Percentiles rank a stretch among this genome's conserved stretches.
Conservation (phyloP, 2,888 invertebrate genomes). For the Drymonia ruficornis region DNA sequence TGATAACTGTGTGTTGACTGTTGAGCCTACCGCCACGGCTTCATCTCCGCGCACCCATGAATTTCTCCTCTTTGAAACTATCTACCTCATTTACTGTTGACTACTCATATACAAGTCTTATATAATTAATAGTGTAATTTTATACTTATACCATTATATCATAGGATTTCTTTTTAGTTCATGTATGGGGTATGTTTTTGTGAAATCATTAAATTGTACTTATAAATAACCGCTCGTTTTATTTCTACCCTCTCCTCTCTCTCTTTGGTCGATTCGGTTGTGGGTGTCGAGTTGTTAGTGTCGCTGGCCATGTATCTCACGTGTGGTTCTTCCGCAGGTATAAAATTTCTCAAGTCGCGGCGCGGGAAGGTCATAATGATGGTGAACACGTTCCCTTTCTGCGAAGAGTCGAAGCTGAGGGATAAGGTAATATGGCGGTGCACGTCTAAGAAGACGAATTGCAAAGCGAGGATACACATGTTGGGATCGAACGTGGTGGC, state of each 20-base stretch:
- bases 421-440: constrained; percentile 83
- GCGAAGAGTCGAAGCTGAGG: constrained; percentile 80
- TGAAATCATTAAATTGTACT: constrained; percentile 83
- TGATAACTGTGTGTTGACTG: constrained; percentile 43
- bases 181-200: constrained; percentile 81
- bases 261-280: constrained; percentile 8
- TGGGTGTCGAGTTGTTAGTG: constrained; percentile 7
- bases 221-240: constrained; percentile 79
- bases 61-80: constrained; percentile 51
- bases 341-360: constrained; percentile 79
- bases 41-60: constrained; percentile 45
- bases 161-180: constrained; percentile 75
- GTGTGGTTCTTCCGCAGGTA: constrained; percentile 69
- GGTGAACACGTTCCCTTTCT: constrained; percentile 83
- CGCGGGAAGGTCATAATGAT: constrained; percentile 83
- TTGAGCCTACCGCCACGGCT: constrained; percentile 66
- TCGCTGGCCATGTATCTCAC: constrained; percentile 51
- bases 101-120: constrained; percentile 71
- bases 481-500: constrained; percentile 77
- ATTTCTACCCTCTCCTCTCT: constrained; percentile 48
- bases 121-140: constrained; percentile 73
- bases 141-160: constrained; percentile 78
- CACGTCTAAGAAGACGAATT: constrained; percentile 82
- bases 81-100: constrained; percentile 77
- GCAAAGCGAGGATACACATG: constrained; percentile 81